Evolutionary conservation across 2,113 vertebrate genomes (phyloP).

Genomic region (Ceyx melanurus): DNA sequence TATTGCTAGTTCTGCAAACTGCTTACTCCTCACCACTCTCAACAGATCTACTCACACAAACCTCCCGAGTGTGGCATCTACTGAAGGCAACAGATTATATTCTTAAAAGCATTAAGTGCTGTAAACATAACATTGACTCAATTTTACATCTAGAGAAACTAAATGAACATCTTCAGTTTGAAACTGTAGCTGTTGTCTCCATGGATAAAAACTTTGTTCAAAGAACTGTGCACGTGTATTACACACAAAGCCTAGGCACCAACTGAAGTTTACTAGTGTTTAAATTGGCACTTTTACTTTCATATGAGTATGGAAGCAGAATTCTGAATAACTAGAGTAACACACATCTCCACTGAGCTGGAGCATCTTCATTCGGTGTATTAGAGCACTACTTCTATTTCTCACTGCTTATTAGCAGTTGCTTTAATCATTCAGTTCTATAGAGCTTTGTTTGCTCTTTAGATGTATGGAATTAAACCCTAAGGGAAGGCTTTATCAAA

Average conservation of each 20-base stretch:
- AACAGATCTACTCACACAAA: neutral
- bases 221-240: neutral
- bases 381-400: neutral
- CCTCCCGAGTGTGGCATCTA: neutral
- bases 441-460: neutral
- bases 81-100: neutral
- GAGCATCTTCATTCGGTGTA: neutral
- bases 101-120: neutral
- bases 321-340: neutral
- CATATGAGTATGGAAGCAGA: fast-evolving
- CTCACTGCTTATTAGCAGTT: neutral
- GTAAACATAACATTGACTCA: neutral
- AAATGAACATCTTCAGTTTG: neutral
- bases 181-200: neutral
- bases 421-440: neutral
- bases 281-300: neutral
- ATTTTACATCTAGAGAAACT: neutral
- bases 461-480: neutral
- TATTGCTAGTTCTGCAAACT: neutral
- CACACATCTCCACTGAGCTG: neutral
- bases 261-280: neutral
- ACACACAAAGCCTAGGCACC: neutral
- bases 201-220: neutral
- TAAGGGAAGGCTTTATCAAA: neutral
- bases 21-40: neutral